Percentiles rank a stretch among this genome's conserved stretches.
These are phyloP conservation scores for Apteryx owenii DNA, from an alignment of 2,113 vertebrate genomes.

Conservation along the genomic window DNA sequence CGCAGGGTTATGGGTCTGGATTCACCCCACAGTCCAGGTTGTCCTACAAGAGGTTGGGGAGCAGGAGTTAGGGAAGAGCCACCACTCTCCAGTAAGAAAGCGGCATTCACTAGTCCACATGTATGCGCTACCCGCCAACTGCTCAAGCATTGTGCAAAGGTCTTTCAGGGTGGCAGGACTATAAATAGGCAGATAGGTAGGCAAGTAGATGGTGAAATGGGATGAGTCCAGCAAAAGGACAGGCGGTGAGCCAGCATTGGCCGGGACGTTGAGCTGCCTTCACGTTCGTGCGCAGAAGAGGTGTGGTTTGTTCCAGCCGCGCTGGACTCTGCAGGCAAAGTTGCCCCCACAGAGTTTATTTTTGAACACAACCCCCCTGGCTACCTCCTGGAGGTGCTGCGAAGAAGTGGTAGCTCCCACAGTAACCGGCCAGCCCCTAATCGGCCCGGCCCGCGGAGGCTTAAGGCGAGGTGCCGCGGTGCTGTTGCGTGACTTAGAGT, in stretches of 20 bases:
- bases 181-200: conserved; percentile 59
- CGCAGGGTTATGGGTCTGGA: no score
- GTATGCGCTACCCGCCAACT: background rate
- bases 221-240: background rate
- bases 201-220: conserved; percentile 34
- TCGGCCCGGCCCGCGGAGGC: background rate
- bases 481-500: background rate
- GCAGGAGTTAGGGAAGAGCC: no score
- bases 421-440: no score
- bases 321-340: background rate
- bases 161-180: background rate
- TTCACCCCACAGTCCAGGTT: no score
- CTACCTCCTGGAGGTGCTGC: background rate
- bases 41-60: no score
- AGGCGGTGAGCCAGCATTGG: background rate
- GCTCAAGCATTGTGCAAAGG: background rate
- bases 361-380: background rate
- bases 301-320: background rate
- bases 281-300: background rate
- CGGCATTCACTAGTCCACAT: conserved; percentile 14
- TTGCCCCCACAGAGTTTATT: conserved; percentile 47
- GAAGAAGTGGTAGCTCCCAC: background rate
- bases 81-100: background rate
- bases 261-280: background rate
- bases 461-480: background rate